Percentiles rank a stretch among this genome's conserved stretches.
Conservation (phyloP, 2,888 invertebrate species). For the Hyposoter dolosus region DNA sequence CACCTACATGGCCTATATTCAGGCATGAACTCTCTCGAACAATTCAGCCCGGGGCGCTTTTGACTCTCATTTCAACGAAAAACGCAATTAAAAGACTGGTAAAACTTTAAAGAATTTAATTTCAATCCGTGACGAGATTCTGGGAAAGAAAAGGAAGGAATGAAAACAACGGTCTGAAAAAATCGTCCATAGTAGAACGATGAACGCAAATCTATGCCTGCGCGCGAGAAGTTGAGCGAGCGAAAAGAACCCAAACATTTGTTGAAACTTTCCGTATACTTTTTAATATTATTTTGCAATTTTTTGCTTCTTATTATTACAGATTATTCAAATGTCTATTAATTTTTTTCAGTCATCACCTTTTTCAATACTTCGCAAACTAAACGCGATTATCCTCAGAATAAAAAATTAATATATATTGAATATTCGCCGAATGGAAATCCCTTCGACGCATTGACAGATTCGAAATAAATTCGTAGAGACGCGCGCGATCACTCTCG, state of each 20-base stretch:
- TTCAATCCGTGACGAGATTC: constrained; percentile 38
- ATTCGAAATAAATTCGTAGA: constrained; percentile 46
- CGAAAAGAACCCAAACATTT: neutral
- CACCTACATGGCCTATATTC: constrained; percentile 54
- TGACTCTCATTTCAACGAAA: constrained; percentile 41
- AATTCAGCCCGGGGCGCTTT: constrained; percentile 41
- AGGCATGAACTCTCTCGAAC: constrained; percentile 31
- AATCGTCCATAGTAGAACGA: constrained; percentile 13
- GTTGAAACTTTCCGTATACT: neutral
- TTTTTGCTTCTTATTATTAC: neutral
- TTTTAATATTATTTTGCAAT: neutral
- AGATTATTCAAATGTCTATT: neutral
- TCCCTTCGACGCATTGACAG: constrained; percentile 11
- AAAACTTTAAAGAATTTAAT: constrained; percentile 64
- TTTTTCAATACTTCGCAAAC: neutral
- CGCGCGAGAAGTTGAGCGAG: neutral
- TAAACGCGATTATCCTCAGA: neutral
- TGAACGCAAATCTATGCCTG: neutral
- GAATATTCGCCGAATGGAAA: neutral
- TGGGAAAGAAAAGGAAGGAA: constrained; percentile 20
- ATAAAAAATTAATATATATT: too few species aligned
- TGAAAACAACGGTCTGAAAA: neutral
- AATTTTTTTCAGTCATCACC: neutral
- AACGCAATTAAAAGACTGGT: constrained; percentile 62
- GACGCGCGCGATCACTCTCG: constrained; percentile 40